A percentile compares a stretch with the other conserved stretches of the same genome.
phyloP scores from a whole-genome alignment of 2,888 invertebrate species.

The Apocheima hispidaria region DNA sequence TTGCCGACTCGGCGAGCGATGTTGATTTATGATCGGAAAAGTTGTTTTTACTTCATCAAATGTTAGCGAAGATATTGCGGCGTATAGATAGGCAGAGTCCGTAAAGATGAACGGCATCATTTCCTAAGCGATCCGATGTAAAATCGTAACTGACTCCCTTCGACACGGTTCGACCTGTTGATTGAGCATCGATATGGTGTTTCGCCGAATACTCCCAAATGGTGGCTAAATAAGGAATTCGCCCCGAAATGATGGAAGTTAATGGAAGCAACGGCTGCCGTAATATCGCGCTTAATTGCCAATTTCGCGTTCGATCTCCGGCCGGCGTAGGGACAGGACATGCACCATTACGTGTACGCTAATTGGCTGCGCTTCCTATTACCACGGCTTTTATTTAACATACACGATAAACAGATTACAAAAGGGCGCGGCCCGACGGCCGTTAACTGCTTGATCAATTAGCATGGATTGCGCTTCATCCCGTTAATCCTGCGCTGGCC shows the following conservation, averaged over 20 bases:
- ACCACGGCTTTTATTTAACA: constrained; percentile 47
- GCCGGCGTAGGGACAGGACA: constrained; percentile 58
- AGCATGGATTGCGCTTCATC: constrained; percentile 27
- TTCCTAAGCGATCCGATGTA: constrained; percentile 38
- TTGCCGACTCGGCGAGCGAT: constrained; percentile 10
- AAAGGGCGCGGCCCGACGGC: constrained; percentile 2
- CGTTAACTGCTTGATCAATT: constrained; percentile 25
- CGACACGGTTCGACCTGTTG: constrained; percentile 53
- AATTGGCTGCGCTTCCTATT: constrained; percentile 59
- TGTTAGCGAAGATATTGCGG: constrained; percentile 16
- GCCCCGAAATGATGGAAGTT: constrained; percentile 43
- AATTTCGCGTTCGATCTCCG: constrained; percentile 81
- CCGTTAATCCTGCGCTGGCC: constrained; percentile 25
- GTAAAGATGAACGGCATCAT: constrained; percentile 33
- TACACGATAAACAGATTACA: constrained; percentile 29
- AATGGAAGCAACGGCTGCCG: constrained; percentile 52
- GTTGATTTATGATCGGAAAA: constrained; percentile 21
- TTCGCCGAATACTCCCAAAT: constrained; percentile 35
- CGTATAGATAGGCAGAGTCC: constrained; percentile 23
- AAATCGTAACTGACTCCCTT: constrained; percentile 41
- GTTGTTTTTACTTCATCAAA: constrained; percentile 27
- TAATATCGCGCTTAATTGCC: constrained; percentile 77
- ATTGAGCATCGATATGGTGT: constrained; percentile 44
- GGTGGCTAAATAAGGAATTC: constrained; percentile 49
- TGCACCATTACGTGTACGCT: constrained; percentile 59